Evolutionary conservation across 2,797 vertebrate species (phyloP).

Genomic region (Tenualosa ilisha): DNA sequence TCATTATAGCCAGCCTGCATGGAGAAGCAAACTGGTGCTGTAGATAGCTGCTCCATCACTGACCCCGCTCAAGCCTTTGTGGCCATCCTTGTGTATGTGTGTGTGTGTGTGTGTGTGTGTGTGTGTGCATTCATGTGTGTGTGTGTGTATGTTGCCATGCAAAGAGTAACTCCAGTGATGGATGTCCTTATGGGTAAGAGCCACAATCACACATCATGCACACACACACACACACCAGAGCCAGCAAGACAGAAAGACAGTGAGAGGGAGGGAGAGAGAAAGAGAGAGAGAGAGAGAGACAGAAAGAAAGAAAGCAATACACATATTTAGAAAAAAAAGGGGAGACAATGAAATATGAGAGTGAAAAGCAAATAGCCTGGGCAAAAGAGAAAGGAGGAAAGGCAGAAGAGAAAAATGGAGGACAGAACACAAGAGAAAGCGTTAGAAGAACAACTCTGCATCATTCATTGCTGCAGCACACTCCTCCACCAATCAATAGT

Average conservation of each 20-base stretch:
- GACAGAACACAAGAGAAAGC: constrained; percentile 18
- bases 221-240: background rate
- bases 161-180: constrained; percentile 50
- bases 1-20: background rate
- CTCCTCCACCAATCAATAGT: constrained; percentile 22
- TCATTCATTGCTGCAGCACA: constrained; percentile 15
- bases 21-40: background rate
- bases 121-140: constrained; percentile 23
- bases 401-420: background rate
- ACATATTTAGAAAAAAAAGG: background rate
- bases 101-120: constrained; percentile 23
- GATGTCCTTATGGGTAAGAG: constrained; percentile 44
- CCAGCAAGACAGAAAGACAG: background rate
- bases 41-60: background rate
- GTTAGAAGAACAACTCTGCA: constrained; percentile 22
- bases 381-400: constrained; percentile 29
- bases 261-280: background rate
- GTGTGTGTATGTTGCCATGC: constrained; percentile 46
- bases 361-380: background rate
- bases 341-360: background rate
- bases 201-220: background rate
- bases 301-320: constrained; percentile 10
- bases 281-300: constrained; percentile 1
- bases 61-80: background rate
- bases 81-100: background rate